Evolutionary conservation across 2,888 invertebrate species (phyloP), one percentile per base, ranked within the genome.

Genomic region (Rapana venosa): DNA sequence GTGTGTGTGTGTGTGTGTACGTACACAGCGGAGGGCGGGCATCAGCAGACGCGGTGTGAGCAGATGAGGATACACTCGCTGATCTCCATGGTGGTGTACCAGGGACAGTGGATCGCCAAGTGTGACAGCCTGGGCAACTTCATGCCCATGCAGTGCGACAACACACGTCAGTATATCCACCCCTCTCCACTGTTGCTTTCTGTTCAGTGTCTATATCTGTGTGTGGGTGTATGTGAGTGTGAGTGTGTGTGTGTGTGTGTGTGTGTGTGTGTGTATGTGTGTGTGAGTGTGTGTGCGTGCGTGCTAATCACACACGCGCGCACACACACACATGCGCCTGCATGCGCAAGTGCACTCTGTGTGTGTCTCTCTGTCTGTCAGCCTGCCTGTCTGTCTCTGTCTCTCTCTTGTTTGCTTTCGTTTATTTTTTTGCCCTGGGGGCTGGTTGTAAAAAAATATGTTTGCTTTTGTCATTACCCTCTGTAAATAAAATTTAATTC

Each of bases 41-140:
- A 17, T 1, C 26, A 15, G 6, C 81, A 56, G 66, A 88, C 88
- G 35, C 77, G 32, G 47, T 88, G 88, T 58, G 88, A 88, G 47
- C 90, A 90, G 90, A 92, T 89, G 85, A 90, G 92, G 17, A 91
- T 90, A 30, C 36, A 88, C 8, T 88, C 93, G 17, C 91, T 93
- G 92, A 93, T 94, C 15, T 92, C 92, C 13, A 93, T 93, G 92
- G 91, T 94, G 11, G 92, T 94, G 1, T 94, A 93, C 88, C 74
- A 89, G n/a, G 94, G 94, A 0, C 92, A 93, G 90, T 95, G 94
- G 94, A 92, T 92, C 74, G 93, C 95, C 5, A 93, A 92, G 36
- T 95, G 95, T 93, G 94, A 94, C 88, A 74, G 88, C 0, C 88
- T 92, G 0, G 94, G 94, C 5, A 90, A 92, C 85, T 95, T 93